These are phyloP conservation scores for Drosophila gunungcola DNA, from an alignment of 1,140 invertebrate species.

Conservation along the genomic window DNA sequence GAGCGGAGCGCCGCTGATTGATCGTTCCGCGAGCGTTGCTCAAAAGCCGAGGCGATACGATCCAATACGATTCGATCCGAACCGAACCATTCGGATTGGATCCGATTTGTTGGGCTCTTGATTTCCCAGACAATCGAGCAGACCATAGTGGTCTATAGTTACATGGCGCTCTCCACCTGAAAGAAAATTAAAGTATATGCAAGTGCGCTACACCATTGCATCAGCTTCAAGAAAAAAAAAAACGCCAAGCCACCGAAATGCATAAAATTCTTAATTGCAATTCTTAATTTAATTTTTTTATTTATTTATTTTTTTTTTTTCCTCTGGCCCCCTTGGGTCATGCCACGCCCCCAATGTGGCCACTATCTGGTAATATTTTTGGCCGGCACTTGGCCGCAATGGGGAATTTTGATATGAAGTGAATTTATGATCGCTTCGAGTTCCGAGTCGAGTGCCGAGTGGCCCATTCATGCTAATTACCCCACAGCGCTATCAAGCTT, in stretches of 20 bases:
- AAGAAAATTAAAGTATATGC: constrained; percentile 62
- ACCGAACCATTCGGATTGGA: not conserved
- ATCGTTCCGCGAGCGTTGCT: constrained; percentile 43
- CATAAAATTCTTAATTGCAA: constrained; percentile 47
- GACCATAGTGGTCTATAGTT: constrained; percentile 21
- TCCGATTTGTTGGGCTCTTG: constrained; percentile 6
- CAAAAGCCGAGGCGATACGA: constrained; percentile 3
- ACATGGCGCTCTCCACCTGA: constrained; percentile 32
- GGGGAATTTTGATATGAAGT: constrained; percentile 26
- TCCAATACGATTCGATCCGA: not conserved
- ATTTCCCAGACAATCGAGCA: constrained; percentile 13
- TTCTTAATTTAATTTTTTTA: not conserved
- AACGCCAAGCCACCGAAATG: constrained; percentile 19
- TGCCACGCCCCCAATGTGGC: constrained; percentile 21
- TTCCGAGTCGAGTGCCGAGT: not conserved
- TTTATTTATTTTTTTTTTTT: constrained; percentile 33
- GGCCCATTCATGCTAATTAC: constrained; percentile 55
- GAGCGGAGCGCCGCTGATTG: constrained; percentile 51
- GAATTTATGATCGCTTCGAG: constrained; percentile 30
- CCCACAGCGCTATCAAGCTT: constrained; percentile 42
- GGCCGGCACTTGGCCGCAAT: constrained; percentile 7
- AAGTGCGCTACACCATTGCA: constrained; percentile 61
- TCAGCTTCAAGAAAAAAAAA: constrained; percentile 55
- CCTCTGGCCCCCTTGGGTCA: constrained; percentile 14
- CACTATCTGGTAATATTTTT: constrained; percentile 7